Evolutionary conservation across 2,113 vertebrate genomes (phyloP).

Genomic region (Hippocampus mohnikei): DNA sequence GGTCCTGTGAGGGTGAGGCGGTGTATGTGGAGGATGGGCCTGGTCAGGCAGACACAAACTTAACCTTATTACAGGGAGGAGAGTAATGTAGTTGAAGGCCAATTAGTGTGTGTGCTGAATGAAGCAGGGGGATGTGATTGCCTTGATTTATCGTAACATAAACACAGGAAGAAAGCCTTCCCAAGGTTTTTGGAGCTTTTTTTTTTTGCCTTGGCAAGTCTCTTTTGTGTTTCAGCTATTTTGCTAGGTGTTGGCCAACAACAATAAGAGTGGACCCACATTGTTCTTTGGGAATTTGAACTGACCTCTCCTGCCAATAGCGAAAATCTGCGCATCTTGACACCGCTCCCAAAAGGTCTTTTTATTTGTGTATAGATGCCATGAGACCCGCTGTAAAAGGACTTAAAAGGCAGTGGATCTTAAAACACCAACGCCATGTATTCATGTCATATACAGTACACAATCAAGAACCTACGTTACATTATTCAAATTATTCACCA

Average conservation of each 20-base stretch:
- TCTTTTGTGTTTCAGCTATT: not conserved
- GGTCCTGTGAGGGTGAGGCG: not conserved
- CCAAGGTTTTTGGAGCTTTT: not conserved
- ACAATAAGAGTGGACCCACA: not conserved
- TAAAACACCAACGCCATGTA: too few relatives aligned
- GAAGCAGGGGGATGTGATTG: slow-evolving; percentile 33
- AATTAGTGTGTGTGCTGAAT: slow-evolving; percentile 47
- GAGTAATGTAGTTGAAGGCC: slow-evolving; percentile 57
- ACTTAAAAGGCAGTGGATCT: too few relatives aligned
- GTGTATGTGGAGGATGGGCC: slow-evolving; percentile 16
- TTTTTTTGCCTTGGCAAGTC: not conserved
- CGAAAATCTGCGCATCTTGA: too few relatives aligned
- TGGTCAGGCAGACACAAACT: slow-evolving; percentile 31
- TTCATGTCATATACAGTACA: too few relatives aligned
- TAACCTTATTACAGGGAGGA: slow-evolving; percentile 48
- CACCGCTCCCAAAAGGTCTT: too few relatives aligned
- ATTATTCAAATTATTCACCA: too few relatives aligned
- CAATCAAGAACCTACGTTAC: too few relatives aligned
- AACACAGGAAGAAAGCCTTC: not conserved
- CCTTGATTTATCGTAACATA: slow-evolving; percentile 21
- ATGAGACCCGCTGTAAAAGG: too few relatives aligned
- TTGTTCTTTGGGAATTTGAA: too few relatives aligned
- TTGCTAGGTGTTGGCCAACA: not conserved
- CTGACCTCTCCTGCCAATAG: too few relatives aligned
- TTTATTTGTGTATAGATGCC: too few relatives aligned